Evolutionary conservation across 2,797 vertebrate species (phyloP), one percentile per base, ranked within the genome.

Genomic region (Eidolon dupreanum): DNA sequence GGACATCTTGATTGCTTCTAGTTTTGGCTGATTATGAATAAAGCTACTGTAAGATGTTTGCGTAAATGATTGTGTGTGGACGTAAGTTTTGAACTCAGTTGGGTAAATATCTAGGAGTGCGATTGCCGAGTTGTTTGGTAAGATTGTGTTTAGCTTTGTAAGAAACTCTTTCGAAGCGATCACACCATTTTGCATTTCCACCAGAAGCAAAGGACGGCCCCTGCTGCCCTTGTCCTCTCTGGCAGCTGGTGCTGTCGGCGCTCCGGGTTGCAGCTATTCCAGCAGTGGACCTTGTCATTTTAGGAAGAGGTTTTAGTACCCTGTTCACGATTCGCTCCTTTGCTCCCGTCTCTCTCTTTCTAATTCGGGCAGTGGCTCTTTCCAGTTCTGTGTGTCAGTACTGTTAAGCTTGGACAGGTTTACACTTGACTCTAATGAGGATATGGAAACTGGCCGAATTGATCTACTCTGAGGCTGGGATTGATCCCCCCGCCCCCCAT

Each of bases 381-480:
- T 51, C 81, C 38, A 46, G 33, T 53, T 93, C 36, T 57, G 11
- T 83, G 11, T 93, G 63, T 87, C 59, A 33, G 33, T 33, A 33
- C 33, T 33, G 33, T 43, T 94, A 83, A 96, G 68, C 81, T 71
- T 89, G 96, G 97, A 90, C 98, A 11, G 94, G 98, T 98, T 98
- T 98, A 71, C 97, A 94, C 98, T 97, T 97, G 97, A 97, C 96
- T 77, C 1, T 97, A 96, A 97, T 41, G 77, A 97, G 87, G 51
- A 51, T 92, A 9, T 51, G 96, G 97, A 95, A 98, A 97, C 98
- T 94, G 96, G 93, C 93, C 88, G 94, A 95, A 97, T 92, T 97
- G 96, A 96, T 98, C 95, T 97, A 70, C 81, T 66, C 75, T 95
- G 97, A 94, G 88, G 94, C 6, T 38, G 93, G 88, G 65, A 88